Base-by-base conservation (phyloP, 1,140 invertebrate genomes). In the Pseudomyrmex cubaensis region DNA sequence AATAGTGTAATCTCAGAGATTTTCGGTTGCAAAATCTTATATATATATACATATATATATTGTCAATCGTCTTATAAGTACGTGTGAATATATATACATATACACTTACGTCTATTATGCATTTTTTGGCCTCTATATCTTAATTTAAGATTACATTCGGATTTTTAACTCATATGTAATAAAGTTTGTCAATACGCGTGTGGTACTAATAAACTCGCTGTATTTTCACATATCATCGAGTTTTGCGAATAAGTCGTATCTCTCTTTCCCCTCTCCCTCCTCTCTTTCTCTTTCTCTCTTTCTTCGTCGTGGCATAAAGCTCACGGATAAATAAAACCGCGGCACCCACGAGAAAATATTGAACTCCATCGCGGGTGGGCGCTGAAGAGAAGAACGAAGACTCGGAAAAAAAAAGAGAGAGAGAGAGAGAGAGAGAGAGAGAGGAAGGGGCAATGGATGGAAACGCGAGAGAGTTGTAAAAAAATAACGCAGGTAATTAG, bases 401-500 rank as follows among this genome's bases (percentile, higher is more conserved):
- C 84, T 83, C 62, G 70, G 54, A 69, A 59, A 64, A 62, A 70
- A 25, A 63, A n/a, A n/a, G n/a, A n/a, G n/a, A n/a, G n/a, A n/a
- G n/a, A n/a, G n/a, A 83, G 50, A 35, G 35, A 35, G 35, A 35
- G 5, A 35, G 35, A 35, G 35, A 35, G 35, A 35, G 35, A 7
- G 66, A 63, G 66, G 57, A 67, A 61, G 72, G 73, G 50, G 10
- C 50, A 83, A 78, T 25, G 59, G 74, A 70, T 85, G 57, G 82
- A 78, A 91, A 76, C 61, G 87, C 85, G 74, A 85, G 85, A 87
- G 90, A 87, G 89, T 89, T 90, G 87, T 87, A 92, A 92, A 92
- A 91, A 93, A 92, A 93, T 92, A 92, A 93, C 92, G 91, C 90
- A 92, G 92, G 92, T 93, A 93, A 93, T 93, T 93, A 93, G 91